Evolutionary conservation across 2,797 vertebrate genomes (phyloP).

Genomic region (Rhinophrynus dorsalis): DNA sequence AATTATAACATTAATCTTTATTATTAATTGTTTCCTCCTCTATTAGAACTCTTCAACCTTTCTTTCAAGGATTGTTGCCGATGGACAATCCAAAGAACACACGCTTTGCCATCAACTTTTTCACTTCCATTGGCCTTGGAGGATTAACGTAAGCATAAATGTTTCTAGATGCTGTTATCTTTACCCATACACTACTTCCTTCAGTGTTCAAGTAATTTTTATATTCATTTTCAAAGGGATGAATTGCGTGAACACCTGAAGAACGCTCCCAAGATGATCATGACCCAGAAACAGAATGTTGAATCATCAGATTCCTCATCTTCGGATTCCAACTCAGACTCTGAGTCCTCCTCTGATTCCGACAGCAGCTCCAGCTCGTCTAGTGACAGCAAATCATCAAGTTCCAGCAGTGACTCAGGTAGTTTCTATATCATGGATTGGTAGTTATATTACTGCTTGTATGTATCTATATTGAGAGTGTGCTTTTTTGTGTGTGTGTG

Average conservation of each 20-base stretch:
- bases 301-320: slow-evolving; percentile 85
- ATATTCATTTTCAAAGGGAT: slow-evolving; percentile 71
- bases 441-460: too few relatives aligned
- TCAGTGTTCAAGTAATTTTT: not conserved
- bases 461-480: too few relatives aligned
- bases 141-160: slow-evolving; percentile 88
- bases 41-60: slow-evolving; percentile 83
- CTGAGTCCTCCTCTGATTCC: slow-evolving; percentile 59
- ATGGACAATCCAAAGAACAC: slow-evolving; percentile 97
- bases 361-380: slow-evolving; percentile 74
- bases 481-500: too few relatives aligned
- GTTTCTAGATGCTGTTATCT: not conserved
- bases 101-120: slow-evolving; percentile 98
- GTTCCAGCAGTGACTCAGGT: slow-evolving; percentile 68
- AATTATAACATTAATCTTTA: not conserved
- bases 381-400: slow-evolving; percentile 69
- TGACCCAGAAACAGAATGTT: slow-evolving; percentile 93
- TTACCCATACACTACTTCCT: not conserved
- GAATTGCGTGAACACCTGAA: slow-evolving; percentile 95
- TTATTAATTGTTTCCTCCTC: slow-evolving; percentile 34
- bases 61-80: slow-evolving; percentile 94
- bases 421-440: too few relatives aligned
- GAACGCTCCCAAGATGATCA: slow-evolving; percentile 94
- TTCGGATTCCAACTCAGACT: slow-evolving; percentile 66
- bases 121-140: slow-evolving; percentile 96